Percentiles rank a stretch among this genome's conserved stretches.
phyloP scores from a whole-genome alignment of 1,140 invertebrate species.

The Drosophila teissieri region DNA sequence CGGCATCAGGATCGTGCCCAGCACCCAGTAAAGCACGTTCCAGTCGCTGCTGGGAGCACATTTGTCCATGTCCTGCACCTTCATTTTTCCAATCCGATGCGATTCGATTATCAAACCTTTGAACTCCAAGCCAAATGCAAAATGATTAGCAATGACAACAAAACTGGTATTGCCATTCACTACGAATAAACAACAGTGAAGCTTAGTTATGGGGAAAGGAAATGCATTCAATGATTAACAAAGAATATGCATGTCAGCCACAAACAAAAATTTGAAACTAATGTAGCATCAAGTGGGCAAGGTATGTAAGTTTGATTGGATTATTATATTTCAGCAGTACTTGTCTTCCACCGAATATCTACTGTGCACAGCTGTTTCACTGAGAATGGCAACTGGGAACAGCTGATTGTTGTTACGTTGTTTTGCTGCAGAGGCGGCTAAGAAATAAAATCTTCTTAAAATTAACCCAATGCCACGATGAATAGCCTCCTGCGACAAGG shows the following conservation, averaged over 20 bases:
- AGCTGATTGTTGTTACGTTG: constrained; percentile 74
- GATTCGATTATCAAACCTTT: constrained; percentile 53
- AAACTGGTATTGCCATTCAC: constrained; percentile 19
- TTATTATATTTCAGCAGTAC: too few relatives aligned
- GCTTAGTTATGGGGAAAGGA: neutral
- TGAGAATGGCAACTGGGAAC: constrained; percentile 26
- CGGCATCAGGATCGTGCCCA: constrained; percentile 73
- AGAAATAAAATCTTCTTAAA: constrained; percentile 8
- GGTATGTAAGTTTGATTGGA: too few relatives aligned
- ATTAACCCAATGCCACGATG: constrained; percentile 45
- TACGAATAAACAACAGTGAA: neutral
- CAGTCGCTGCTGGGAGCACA: constrained; percentile 58
- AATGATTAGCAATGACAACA: constrained; percentile 37
- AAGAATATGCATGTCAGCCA: neutral
- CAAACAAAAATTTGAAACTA: neutral
- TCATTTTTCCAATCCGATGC: constrained; percentile 34
- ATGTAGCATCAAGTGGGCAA: too few relatives aligned
- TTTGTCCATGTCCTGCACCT: constrained; percentile 59
- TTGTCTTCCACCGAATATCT: neutral
- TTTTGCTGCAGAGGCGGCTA: constrained; percentile 26
- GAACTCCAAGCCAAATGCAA: constrained; percentile 36
- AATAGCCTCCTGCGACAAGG: constrained; percentile 51
- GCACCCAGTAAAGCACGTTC: constrained; percentile 76
- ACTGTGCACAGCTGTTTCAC: constrained; percentile 1
- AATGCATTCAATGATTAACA: neutral